These are phyloP conservation scores for Pantala flavescens DNA, from an alignment of 1,140 invertebrate genomes.

Conservation along the genomic window DNA sequence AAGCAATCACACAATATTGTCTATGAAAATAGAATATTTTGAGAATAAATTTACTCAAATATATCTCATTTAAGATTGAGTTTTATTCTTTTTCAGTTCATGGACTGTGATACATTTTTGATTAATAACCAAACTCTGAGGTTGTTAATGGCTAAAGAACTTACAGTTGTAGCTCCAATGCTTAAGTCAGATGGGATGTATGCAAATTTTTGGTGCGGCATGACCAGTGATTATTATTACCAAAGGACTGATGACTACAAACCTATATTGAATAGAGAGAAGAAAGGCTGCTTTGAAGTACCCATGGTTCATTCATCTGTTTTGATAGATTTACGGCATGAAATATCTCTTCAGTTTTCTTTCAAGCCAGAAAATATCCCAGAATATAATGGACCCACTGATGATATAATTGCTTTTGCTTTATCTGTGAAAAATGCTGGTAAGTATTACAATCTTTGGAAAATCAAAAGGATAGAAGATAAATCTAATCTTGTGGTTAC, in stretches of 20 bases:
- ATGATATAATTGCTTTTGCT: slow-evolving; percentile 94
- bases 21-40: no score
- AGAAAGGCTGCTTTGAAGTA: slow-evolving; percentile 66
- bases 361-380: slow-evolving; percentile 56
- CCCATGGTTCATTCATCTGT: slow-evolving; percentile 89
- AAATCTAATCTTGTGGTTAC: no score
- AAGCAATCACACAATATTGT: no score
- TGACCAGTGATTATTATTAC: slow-evolving; percentile 83
- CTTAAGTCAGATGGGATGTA: slow-evolving; percentile 76
- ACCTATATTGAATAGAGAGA: slow-evolving; percentile 61
- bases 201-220: slow-evolving; percentile 94
- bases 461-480: no score
- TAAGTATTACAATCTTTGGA: slow-evolving; percentile 28
- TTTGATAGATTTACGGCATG: slow-evolving; percentile 61
- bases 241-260: slow-evolving; percentile 75
- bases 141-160: slow-evolving; percentile 52
- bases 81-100: slow-evolving; percentile 58
- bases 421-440: slow-evolving; percentile 63
- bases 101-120: slow-evolving; percentile 82
- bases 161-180: slow-evolving; percentile 68
- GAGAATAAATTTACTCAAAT: no score
- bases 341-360: slow-evolving; percentile 54
- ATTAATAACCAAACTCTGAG: slow-evolving; percentile 59
- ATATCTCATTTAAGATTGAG: no score
- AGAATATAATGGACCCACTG: slow-evolving; percentile 62